A percentile compares a stretch with the other conserved stretches of the same genome.
Evolutionary conservation across 2,797 vertebrate genomes (phyloP).

Genomic region (Sarcoramphus papa): DNA sequence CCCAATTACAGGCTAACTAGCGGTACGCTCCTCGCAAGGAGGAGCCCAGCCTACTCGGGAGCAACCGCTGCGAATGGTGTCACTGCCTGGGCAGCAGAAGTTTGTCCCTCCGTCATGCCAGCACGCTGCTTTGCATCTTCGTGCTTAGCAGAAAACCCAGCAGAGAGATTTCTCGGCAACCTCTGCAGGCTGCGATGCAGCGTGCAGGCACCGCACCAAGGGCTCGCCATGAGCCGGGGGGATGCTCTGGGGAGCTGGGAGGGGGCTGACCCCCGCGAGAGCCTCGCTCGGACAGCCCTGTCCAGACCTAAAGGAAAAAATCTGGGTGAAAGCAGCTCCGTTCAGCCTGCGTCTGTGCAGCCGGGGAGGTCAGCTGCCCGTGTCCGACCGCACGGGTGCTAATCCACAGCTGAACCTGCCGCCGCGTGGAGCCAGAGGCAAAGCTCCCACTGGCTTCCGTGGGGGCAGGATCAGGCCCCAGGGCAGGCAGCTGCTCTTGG

Average conservation of each 20-base stretch:
- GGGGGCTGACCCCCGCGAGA: neutral
- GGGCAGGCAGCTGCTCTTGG: neutral
- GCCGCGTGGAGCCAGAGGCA: rapidly evolving
- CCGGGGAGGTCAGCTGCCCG: rapidly evolving
- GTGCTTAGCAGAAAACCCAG: neutral
- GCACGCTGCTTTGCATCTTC: neutral
- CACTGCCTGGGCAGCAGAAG: rapidly evolving
- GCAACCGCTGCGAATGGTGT: neutral
- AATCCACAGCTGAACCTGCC: neutral
- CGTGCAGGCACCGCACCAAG: rapidly evolving
- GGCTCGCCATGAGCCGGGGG: rapidly evolving
- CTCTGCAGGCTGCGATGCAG: too few species aligned
- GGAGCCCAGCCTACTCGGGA: neutral
- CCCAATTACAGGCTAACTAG: neutral
- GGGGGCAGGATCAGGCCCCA: neutral
- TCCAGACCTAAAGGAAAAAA: neutral
- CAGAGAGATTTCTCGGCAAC: neutral
- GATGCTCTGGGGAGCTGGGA: neutral
- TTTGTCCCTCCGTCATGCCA: neutral
- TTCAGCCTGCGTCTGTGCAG: rapidly evolving
- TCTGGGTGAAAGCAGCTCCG: neutral
- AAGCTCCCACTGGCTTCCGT: neutral
- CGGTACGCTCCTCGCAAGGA: neutral
- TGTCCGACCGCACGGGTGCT: rapidly evolving
- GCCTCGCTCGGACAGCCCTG: rapidly evolving